Evolutionary conservation across 2,888 invertebrate genomes (phyloP), one percentile per base, ranked within the genome.

Genomic region (Nezara viridula): DNA sequence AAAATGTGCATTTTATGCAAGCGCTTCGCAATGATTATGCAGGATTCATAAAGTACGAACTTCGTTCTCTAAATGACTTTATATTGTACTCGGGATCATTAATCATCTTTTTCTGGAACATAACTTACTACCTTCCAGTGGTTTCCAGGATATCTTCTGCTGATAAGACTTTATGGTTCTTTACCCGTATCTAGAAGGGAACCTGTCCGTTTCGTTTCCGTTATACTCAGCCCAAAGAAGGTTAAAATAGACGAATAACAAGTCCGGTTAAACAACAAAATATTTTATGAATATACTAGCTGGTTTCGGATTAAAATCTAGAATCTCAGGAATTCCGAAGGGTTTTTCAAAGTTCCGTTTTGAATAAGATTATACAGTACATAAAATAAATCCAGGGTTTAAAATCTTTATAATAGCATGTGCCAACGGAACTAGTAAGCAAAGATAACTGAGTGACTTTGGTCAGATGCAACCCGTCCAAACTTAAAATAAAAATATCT

Each of bases 101-200:
- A 16, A 27, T 60, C 32, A 66, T 32, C 60, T 66, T 16, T 32
- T 66, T 73, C 66, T 37, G 16, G 32, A 73, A 19, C 66, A 37
- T 73, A 37, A 73, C 19, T 73, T 73, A 73, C 66, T 1, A 73
- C 66, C 55, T 55, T 55, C 55, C 60, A 60, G 60, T 60, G n/a
- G 10, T 55, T n/a, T 55, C 32, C 16, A 66, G 14, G 14, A 66
- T 60, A 73, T 37, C 37, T 37, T 37, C 32, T 37, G 66, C 21
- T 37, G 66, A 73, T 73, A 73, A 37, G 66, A 21, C 19, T 73
- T 73, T 19, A 73, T 73, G 37, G 66, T 32, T n/a, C 66, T 37
- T 32, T 16, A 60, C 27, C n/a, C 27, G 27, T 60, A 27, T 60
- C 60, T 60, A 12, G 19, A 6, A 37, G 66, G 7, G 21, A 73